Conservation (phyloP, 1,140 invertebrate genomes). For the Proctacanthus coquilletti region DNA sequence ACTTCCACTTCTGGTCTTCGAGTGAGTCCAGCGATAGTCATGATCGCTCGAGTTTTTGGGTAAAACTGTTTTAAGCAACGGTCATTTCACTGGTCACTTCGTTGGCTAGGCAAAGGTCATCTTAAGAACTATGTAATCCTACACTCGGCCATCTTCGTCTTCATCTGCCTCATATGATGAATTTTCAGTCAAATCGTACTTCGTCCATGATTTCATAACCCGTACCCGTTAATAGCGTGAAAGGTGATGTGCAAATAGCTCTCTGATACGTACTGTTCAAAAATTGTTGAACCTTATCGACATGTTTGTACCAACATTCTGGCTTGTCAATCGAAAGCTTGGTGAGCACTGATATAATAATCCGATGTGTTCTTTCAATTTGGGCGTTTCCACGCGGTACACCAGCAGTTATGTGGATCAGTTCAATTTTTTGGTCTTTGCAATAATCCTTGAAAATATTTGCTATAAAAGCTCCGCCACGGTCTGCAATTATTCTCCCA, state of each 20-base stretch:
- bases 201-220: no score
- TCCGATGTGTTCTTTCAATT: slow-evolving; percentile 13
- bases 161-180: no score
- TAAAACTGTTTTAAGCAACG: no score
- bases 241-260: slow-evolving; percentile 10
- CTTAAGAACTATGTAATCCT: no score
- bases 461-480: slow-evolving; percentile 5
- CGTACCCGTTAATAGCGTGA: slow-evolving; percentile 9
- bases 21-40: no score
- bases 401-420: slow-evolving; percentile 11
- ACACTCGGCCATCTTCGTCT: no score
- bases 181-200: no score
- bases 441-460: slow-evolving; percentile 7
- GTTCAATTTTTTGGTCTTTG: slow-evolving; percentile 10
- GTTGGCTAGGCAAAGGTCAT: no score
- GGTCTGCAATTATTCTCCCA: slow-evolving; percentile 2
- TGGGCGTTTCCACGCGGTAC: slow-evolving; percentile 11
- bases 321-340: slow-evolving; percentile 11
- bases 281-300: slow-evolving; percentile 7
- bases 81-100: no score
- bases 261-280: slow-evolving; percentile 11
- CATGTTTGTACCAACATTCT: slow-evolving; percentile 10
- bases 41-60: no score
- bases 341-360: slow-evolving; percentile 11
- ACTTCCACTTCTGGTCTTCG: no score